Evolutionary conservation across 2,797 vertebrate genomes (phyloP).

Genomic region (Etheostoma perlongum): DNA sequence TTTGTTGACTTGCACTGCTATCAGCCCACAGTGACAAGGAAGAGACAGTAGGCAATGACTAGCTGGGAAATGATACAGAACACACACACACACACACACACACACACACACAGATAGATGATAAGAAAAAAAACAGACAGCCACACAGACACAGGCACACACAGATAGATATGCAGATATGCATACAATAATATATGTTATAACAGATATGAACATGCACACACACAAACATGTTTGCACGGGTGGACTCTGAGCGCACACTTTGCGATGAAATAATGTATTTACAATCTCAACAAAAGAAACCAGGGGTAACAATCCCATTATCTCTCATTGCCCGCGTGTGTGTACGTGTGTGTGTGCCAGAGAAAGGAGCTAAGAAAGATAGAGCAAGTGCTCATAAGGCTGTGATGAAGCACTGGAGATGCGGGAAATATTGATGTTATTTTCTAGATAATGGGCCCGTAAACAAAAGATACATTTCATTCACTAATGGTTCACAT

Average conservation of each 20-base stretch:
- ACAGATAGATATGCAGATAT: constrained; percentile 38
- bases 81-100: constrained; percentile 23
- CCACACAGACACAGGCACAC: neutral
- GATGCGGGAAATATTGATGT: constrained; percentile 79
- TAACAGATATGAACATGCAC: constrained; percentile 34
- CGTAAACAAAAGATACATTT: constrained; percentile 81
- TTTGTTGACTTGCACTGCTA: constrained; percentile 66
- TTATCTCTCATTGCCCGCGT: constrained; percentile 53
- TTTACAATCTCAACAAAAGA: constrained; percentile 70
- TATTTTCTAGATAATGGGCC: constrained; percentile 81
- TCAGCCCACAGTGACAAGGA: constrained; percentile 72
- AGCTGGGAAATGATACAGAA: constrained; percentile 64
- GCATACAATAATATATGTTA: constrained; percentile 33
- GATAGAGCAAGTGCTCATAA: constrained; percentile 58
- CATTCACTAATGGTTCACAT: constrained; percentile 68
- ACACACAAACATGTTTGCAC: neutral
- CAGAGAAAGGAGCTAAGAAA: constrained; percentile 15
- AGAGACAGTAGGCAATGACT: constrained; percentile 64
- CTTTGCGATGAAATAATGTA: constrained; percentile 54
- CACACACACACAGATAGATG: constrained; percentile 46
- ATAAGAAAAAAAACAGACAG: constrained; percentile 25
- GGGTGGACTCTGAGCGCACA: constrained; percentile 20
- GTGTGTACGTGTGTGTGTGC: constrained; percentile 19
- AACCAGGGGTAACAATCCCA: constrained; percentile 70
- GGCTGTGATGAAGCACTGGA: constrained; percentile 71